Base-by-base conservation (phyloP, 2,888 invertebrate genomes). In the Lithophane semibrunnea region DNA sequence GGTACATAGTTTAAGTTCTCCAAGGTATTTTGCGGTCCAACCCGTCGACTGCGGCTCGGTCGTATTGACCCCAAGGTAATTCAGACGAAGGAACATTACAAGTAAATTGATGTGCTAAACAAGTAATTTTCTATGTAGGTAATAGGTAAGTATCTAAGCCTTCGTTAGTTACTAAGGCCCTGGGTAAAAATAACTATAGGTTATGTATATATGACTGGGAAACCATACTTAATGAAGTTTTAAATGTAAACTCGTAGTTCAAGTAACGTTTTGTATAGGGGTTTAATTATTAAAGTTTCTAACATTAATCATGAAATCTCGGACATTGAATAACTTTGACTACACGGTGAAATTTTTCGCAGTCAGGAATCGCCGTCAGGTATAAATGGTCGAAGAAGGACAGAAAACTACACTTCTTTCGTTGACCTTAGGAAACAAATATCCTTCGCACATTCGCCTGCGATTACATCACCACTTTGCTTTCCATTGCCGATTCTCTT, bases 401-500 rank as follows among this genome's bases (percentile, higher is more conserved):
- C 88, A 89, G 90, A 88, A 90, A 91, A 89, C 86, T 91, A 88
- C 88, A 91, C 85, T 90, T 91, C 89, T 90, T 88, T 88, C 87
- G 85, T 85, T 92, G 89, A 91, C 91, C 91, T 90, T 90, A 89
- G 86, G 71, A 83, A 75, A 89, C 83, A 86, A 88, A 88, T 88
- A 79, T 73, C 79, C 74, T 80, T 52, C 72, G 60, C 64, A 73
- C 24, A 73, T 18, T 29, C n/a, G 58, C 58, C n/a, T 61, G 1
- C 61, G 75, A 52, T 12, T 16, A 16, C 44, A 77, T 73, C 24
- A 4, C 7, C 12, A 10, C 0, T 64, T 61, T 42, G 0, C 0
- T 8, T 52, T 79, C 54, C 78, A 85, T 77, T 80, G 56, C 80
- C 1, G 60, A 3, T 0, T 69, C 18, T 18, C 1, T 13, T 10